These are phyloP conservation scores for Sinelater perroti DNA, from an alignment of 2,888 invertebrate species.

Conservation along the genomic window DNA sequence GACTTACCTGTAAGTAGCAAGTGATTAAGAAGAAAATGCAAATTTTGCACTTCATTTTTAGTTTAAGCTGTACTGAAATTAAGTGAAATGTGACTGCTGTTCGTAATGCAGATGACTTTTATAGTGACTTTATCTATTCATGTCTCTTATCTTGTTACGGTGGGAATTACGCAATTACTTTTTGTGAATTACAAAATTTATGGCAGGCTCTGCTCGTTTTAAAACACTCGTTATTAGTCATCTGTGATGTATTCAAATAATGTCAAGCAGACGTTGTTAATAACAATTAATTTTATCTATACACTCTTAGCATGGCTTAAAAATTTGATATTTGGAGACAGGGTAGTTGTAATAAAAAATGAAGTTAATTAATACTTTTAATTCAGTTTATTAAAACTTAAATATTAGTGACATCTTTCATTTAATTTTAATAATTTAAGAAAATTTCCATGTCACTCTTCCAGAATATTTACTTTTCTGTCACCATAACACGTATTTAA, in stretches of 20 bases:
- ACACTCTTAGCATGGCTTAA: too few relatives aligned
- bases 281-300: too few relatives aligned
- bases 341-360: too few relatives aligned
- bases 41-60: slow-evolving; percentile 10
- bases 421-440: too few relatives aligned
- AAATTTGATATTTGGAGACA: too few relatives aligned
- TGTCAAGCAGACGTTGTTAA: too few relatives aligned
- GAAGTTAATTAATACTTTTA: too few relatives aligned
- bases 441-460: neutral
- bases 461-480: neutral
- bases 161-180: slow-evolving; percentile 9
- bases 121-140: slow-evolving; percentile 5
- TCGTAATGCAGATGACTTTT: neutral
- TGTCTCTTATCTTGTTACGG: neutral
- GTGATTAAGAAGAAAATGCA: neutral
- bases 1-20: slow-evolving; percentile 15
- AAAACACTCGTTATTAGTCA: neutral
- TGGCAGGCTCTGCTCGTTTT: neutral
- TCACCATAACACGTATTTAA: neutral
- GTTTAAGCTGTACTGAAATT: neutral
- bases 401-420: too few relatives aligned
- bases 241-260: neutral
- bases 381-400: too few relatives aligned
- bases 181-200: neutral
- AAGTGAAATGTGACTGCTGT: slow-evolving; percentile 4